Evolutionary conservation across 2,797 vertebrate genomes (phyloP).

Genomic region (Lacerta viridis): DNA sequence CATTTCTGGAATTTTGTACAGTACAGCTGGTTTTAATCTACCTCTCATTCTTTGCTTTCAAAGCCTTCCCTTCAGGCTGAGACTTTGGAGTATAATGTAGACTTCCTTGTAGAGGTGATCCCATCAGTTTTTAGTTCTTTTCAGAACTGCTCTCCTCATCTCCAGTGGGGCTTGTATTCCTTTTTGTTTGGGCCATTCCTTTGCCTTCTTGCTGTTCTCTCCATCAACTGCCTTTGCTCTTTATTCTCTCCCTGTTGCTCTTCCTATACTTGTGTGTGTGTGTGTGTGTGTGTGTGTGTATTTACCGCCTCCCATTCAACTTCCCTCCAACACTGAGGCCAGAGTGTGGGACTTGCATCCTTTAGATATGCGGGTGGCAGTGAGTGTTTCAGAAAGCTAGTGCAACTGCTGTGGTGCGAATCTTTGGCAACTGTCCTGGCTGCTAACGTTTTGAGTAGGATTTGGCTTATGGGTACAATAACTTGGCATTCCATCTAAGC

Average conservation of each 20-base stretch:
- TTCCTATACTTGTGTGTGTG: not conserved
- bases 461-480: slow-evolving; percentile 52
- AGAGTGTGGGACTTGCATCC: slow-evolving; percentile 49
- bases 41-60: not conserved
- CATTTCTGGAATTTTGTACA: not conserved
- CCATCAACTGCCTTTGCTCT: not conserved
- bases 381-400: slow-evolving; percentile 47
- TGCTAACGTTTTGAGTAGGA: slow-evolving; percentile 39
- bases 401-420: slow-evolving; percentile 46
- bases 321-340: not conserved
- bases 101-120: not conserved
- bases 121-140: not conserved
- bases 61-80: slow-evolving; percentile 1
- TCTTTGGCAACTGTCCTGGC: slow-evolving; percentile 44
- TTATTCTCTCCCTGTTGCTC: not conserved
- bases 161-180: not conserved
- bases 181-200: not conserved
- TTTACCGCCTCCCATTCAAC: not conserved
- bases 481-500: slow-evolving; percentile 44
- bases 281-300: not conserved
- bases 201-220: not conserved
- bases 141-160: not conserved
- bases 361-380: slow-evolving; percentile 52
- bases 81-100: no score
- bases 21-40: not conserved